A percentile compares a stretch with the other conserved stretches of the same genome.
Evolutionary conservation across 1,140 invertebrate species (phyloP).

Genomic region (Drosophila virilis): DNA sequence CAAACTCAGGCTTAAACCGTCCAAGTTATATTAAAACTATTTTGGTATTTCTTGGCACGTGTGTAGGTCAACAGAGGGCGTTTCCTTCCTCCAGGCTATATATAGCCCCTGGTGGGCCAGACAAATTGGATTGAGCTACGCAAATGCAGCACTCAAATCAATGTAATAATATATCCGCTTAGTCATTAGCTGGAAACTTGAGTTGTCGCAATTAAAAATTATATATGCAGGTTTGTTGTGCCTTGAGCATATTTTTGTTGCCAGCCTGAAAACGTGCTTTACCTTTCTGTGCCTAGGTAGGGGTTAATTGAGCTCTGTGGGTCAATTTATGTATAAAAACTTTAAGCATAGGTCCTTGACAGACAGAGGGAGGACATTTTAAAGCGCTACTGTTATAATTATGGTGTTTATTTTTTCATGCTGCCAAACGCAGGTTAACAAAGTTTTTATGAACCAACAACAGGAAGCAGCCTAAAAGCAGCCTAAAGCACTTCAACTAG

Average conservation of each 20-base stretch:
- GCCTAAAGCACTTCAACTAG: slow-evolving; percentile 44
- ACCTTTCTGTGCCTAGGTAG: not conserved
- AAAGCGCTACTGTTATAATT: slow-evolving; percentile 18
- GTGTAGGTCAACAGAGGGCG: slow-evolving; percentile 11
- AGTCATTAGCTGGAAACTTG: slow-evolving; percentile 18
- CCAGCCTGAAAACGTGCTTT: not conserved
- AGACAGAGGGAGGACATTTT: not conserved
- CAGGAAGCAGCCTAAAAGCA: slow-evolving; percentile 52
- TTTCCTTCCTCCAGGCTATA: not conserved
- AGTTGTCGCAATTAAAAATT: slow-evolving; percentile 26
- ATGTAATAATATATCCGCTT: slow-evolving; percentile 10
- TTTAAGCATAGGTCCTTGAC: not conserved
- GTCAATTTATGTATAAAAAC: not conserved
- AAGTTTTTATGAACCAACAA: slow-evolving; percentile 70
- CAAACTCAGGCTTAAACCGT: not conserved
- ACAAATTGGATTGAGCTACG: slow-evolving; percentile 20
- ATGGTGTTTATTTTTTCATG: slow-evolving; percentile 21
- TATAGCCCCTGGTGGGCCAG: slow-evolving; percentile 7
- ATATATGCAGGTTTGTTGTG: slow-evolving; percentile 7
- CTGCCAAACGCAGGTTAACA: slow-evolving; percentile 78
- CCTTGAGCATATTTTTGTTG: slow-evolving; percentile 1
- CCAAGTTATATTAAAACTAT: slow-evolving; percentile 2
- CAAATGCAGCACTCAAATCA: slow-evolving; percentile 16
- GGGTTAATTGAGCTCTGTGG: not conserved
- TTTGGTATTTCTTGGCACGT: slow-evolving; percentile 1